These are phyloP conservation scores for Tipula confusa DNA, from an alignment of 2,888 invertebrate species.

Conservation along the genomic window DNA sequence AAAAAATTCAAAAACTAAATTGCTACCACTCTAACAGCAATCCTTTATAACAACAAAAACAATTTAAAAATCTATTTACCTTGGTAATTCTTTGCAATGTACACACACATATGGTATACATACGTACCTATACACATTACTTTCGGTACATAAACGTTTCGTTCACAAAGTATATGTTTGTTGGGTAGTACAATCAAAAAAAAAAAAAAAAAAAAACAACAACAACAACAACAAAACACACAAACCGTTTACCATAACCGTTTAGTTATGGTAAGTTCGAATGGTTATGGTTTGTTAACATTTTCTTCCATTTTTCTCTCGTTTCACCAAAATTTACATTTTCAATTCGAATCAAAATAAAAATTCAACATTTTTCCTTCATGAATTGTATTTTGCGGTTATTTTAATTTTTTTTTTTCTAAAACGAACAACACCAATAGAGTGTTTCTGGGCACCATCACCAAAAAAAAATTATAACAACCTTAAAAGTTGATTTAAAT, in stretches of 20 bases:
- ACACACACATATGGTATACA: no score
- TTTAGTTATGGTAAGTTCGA: background rate
- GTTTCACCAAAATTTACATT: background rate
- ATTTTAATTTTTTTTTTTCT: no score
- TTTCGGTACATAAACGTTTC: background rate
- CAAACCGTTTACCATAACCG: no score
- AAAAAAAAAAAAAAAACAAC: no score
- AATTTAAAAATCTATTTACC: no score
- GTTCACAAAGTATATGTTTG: background rate
- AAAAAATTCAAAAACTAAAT: no score
- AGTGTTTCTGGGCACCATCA: background rate
- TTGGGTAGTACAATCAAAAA: no score
- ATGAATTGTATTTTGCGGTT: slow-evolving; percentile 5
- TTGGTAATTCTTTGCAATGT: background rate
- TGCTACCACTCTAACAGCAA: no score
- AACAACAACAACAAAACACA: background rate
- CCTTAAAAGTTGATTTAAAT: slow-evolving; percentile 26
- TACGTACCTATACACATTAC: background rate
- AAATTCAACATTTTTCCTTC: background rate
- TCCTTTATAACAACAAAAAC: background rate
- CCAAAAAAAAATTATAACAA: background rate
- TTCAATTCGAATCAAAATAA: background rate
- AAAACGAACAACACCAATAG: slow-evolving; percentile 20
- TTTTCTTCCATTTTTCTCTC: background rate
- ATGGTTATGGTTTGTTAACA: background rate